A percentile compares a stretch with the other conserved stretches of the same genome.
These are phyloP conservation scores for Colletes collaris DNA, from an alignment of 2,888 invertebrate species.

Conservation along the genomic window DNA sequence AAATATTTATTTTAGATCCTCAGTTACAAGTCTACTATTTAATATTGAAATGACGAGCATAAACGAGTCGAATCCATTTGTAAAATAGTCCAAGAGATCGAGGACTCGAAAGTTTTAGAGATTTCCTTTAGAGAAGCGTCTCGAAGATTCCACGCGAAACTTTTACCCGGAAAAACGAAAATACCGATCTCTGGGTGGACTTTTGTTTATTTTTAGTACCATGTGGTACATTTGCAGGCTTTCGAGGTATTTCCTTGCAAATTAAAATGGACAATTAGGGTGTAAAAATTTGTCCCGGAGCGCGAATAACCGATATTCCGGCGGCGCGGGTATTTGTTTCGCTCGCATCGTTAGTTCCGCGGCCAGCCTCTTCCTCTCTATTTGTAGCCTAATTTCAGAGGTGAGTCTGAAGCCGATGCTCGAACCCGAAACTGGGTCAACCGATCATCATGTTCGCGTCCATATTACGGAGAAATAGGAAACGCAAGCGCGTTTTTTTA, in stretches of 20 bases:
- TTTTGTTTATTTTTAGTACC: not conserved
- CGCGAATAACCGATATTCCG: not conserved
- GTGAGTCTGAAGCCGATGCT: constrained; percentile 1
- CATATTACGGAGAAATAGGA: constrained; percentile 45
- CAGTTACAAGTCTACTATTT: not conserved
- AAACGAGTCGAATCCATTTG: constrained; percentile 21
- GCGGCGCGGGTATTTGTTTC: constrained; percentile 4
- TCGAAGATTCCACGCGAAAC: not conserved
- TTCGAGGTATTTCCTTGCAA: too few species aligned
- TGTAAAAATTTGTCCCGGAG: too few species aligned
- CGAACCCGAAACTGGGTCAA: constrained; percentile 34
- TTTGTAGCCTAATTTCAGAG: constrained; percentile 43
- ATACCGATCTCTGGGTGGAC: not conserved
- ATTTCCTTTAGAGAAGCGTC: not conserved
- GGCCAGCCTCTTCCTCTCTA: not conserved
- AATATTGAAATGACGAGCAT: not conserved
- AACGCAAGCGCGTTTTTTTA: constrained; percentile 48
- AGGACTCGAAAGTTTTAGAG: not conserved
- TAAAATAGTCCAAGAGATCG: not conserved
- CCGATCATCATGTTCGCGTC: constrained; percentile 35
- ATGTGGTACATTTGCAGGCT: too few species aligned
- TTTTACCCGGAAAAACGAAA: constrained; percentile 3
- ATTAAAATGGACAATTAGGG: too few species aligned
- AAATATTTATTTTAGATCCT: too few species aligned
- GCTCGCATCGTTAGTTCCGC: not conserved